Base-by-base conservation (phyloP, 2,888 invertebrate genomes). In the Liposcelis brunnea region DNA sequence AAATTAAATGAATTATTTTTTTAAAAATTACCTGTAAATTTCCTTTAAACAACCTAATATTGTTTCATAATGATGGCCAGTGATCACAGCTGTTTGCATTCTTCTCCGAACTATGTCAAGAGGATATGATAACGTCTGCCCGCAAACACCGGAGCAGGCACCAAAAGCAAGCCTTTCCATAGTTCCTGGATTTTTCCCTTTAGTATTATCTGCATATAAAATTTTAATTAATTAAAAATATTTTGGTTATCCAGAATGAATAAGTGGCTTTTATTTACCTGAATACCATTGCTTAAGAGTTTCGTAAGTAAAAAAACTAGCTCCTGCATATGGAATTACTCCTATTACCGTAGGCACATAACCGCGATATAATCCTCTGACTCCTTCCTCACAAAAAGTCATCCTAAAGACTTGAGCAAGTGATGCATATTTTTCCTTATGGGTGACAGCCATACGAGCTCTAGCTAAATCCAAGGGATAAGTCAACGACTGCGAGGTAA, bases 271-370 rank as follows among this genome's bases (percentile, higher is more conserved):
- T 32, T 26, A 54, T 63, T 67, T 60, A 87, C 87, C 80, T 57
- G 69, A 64, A 57, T 86, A 77, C 55, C 75, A 64, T 49, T 77
- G 75, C 62, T 97, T 97, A 19, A 97, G 71, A 1, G 86, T 82
- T 67, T 97, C 97, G 60, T 94, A 98, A 0, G 91, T 97, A 66
- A 84, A 95, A 69, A 98, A 98, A 12, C 94, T 91, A 43, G 85
- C 84, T 2, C 97, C 97, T 0, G 97, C 94, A 64, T 97, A 97
- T 0, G 94, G 94, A 52, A 95, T 82, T 2, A 93, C 91, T 1
- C 97, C 97, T 15, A 90, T 61, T 45, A 97, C 74, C 0, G 97
- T 94, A 1, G 95, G 87, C 44, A 79, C 68, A 62, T 83, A 91
- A 0, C 95, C 95, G 52, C 83, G 70, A 60, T 86, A 94, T 46